Evolutionary conservation across 2,113 vertebrate genomes (phyloP), one percentile per base, ranked within the genome.

Genomic region (Cochlearius cochlearius): DNA sequence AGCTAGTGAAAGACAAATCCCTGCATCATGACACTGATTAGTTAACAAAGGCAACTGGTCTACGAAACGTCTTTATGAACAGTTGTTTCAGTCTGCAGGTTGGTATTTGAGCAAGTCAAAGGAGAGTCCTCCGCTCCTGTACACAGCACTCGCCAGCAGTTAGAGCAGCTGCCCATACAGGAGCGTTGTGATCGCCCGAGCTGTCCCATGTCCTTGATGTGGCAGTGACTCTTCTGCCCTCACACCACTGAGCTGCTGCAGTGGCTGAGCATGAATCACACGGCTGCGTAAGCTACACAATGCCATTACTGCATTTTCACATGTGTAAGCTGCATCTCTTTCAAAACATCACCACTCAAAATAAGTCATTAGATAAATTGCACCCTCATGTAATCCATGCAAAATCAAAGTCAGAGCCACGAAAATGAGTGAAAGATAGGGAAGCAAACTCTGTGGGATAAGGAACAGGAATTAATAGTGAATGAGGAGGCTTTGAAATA

Each of bases 221-320:
- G 52, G n/a, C 3, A 0, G 43, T 32, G 34, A 27, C n/a, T 64
- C 7, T 9, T 52, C 58, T 19, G 43, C 16, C 64, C 52, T 64
- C 64, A 32, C 18, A 34, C 26, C 0, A 2, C 50, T 14, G 17
- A 45, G 45, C 39, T 1, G 1, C 52, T 22, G 59, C n/a, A 72
- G 73, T 4, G 49, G 26, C 26, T 5, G 20, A 60, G 29, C 3
- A 20, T 32, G 25, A 80, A 30, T 39, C 74, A 36, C 30, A 32
- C 0, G 2, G 36, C 38, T 10, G 8, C 16, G 45, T 43, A 45
- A 47, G 11, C 58, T 45, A 29, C 1, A 3, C 34, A 23, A 34
- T 0, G 5, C 12, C 38, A 26, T 7, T 29, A 56, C 53, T 0
- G 1, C 34, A 66, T 45, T 36, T 71, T 39, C 12, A 15, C 10